Percentiles rank a stretch among this genome's conserved stretches.
These are phyloP conservation scores for Daphoenositta chrysoptera DNA, from an alignment of 2,113 vertebrate genomes.

Conservation along the genomic window DNA sequence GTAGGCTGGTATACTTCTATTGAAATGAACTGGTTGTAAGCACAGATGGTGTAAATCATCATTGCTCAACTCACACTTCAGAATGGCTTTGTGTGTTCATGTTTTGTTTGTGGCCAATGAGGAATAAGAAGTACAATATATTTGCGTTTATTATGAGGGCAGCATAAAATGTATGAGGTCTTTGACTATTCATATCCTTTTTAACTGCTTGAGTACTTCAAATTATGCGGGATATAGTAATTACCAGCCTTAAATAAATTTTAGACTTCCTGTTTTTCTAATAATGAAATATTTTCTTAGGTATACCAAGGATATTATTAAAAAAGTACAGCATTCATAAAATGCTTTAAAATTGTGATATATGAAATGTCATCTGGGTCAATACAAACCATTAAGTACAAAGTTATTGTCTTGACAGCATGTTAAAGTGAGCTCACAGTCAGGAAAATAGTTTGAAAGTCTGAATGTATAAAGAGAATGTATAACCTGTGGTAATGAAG, in stretches of 20 bases:
- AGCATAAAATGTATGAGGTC: slow-evolving; percentile 22
- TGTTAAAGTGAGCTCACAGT: background rate
- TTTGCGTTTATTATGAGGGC: slow-evolving; percentile 15
- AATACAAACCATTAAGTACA: background rate
- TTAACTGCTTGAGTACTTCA: background rate
- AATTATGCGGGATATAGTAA: background rate
- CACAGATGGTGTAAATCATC: slow-evolving; percentile 28
- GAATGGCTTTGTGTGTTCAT: background rate
- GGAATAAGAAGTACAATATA: slow-evolving; percentile 35
- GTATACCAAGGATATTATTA: background rate
- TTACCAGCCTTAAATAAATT: background rate
- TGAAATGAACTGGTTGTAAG: background rate
- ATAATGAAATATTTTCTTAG: background rate
- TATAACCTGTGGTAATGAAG: background rate
- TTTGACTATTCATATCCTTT: slow-evolving; percentile 30
- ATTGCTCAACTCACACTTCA: slow-evolving; percentile 14
- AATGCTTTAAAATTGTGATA: background rate
- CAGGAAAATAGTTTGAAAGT: background rate
- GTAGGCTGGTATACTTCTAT: background rate
- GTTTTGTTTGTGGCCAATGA: slow-evolving; percentile 30
- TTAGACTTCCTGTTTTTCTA: background rate
- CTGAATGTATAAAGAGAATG: background rate
- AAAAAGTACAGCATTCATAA: background rate
- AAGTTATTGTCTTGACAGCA: background rate
- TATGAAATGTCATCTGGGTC: background rate